Evolutionary conservation across 2,888 invertebrate species (phyloP).

Genomic region (Myathropa florea): DNA sequence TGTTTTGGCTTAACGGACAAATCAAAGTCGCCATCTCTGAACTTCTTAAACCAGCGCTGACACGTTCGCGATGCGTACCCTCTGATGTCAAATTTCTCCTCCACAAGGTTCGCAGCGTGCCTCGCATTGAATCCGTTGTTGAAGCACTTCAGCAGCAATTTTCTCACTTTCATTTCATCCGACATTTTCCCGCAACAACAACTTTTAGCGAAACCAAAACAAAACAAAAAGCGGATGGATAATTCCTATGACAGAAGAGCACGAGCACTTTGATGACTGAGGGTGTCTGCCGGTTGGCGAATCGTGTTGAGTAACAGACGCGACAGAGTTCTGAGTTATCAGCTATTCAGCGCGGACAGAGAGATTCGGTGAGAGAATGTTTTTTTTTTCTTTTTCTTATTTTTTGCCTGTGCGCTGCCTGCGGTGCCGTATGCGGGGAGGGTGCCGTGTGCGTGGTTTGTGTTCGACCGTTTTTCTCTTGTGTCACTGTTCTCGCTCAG

Average conservation of each 20-base stretch:
- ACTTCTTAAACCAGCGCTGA: conserved; percentile 47
- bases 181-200: conserved; percentile 3
- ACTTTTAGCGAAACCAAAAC: neutral
- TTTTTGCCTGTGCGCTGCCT: neutral
- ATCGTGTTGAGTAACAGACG: conserved; percentile 17
- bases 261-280: conserved; percentile 24
- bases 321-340: conserved; percentile 2
- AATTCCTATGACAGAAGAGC: neutral
- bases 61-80: conserved; percentile 17
- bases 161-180: conserved; percentile 27
- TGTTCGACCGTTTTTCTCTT: neutral
- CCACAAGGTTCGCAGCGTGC: neutral
- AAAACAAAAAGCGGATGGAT: neutral
- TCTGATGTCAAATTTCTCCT: neutral
- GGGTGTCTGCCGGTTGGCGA: conserved; percentile 16
- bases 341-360: conserved; percentile 56
- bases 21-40: conserved; percentile 22
- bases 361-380: conserved; percentile 37
- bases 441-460: neutral
- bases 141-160: conserved; percentile 18
- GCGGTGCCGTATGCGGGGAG: neutral
- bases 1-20: conserved; percentile 4
- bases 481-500: neutral
- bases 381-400: neutral
- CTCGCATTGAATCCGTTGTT: neutral